Percentiles rank a stretch among this genome's conserved stretches.
phyloP scores from a whole-genome alignment of 2,113 vertebrate species.

The Chiloscyllium plagiosum region DNA sequence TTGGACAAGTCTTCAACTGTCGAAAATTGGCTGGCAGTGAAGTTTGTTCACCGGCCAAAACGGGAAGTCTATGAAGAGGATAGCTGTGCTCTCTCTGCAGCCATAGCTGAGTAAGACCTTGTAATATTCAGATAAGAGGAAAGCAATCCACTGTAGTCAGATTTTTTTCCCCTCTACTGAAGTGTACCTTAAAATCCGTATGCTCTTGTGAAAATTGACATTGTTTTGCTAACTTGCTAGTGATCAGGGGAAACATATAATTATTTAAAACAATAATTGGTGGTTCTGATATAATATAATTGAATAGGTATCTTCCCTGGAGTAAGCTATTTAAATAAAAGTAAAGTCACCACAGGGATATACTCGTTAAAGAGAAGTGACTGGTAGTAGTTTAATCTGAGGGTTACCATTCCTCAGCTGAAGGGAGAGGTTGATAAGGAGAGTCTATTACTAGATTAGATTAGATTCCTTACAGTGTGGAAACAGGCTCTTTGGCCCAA shows the following conservation, averaged over 20 bases:
- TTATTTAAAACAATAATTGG: neutral
- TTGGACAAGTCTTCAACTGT: slow-evolving; percentile 38
- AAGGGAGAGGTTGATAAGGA: too few species aligned
- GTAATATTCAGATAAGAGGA: neutral
- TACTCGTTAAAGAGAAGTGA: too few species aligned
- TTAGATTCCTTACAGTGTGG: too few species aligned
- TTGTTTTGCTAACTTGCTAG: neutral
- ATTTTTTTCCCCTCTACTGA: neutral
- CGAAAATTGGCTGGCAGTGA: slow-evolving; percentile 65
- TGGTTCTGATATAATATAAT: neutral
- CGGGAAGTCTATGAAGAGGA: slow-evolving; percentile 74
- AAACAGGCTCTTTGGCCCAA: too few species aligned
- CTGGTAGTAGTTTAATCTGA: too few species aligned
- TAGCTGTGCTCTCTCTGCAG: slow-evolving; percentile 59
- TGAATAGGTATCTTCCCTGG: neutral
- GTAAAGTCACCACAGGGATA: too few species aligned
- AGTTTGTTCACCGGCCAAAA: slow-evolving; percentile 68
- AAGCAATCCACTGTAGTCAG: neutral
- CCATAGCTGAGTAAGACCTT: slow-evolving; percentile 66
- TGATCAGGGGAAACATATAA: neutral
- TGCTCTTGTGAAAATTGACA: neutral
- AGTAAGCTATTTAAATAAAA: neutral
- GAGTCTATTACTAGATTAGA: too few species aligned
- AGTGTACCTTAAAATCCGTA: neutral
- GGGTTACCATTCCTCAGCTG: too few species aligned